These are phyloP conservation scores for Pollenia griseotomentosa DNA, from an alignment of 2,888 invertebrate genomes.

Conservation along the genomic window DNA sequence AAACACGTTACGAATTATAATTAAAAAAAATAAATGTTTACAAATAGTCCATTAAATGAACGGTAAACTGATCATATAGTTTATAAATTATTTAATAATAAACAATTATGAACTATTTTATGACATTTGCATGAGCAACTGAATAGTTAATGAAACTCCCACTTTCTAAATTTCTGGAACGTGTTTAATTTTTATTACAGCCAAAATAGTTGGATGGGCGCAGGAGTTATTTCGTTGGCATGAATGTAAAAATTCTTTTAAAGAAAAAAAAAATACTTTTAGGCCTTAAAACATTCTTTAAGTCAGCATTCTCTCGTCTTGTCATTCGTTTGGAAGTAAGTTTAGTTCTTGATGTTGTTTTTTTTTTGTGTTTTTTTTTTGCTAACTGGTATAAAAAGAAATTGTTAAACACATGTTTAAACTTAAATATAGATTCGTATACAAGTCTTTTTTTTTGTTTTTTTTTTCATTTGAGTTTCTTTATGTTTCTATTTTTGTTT, in stretches of 20 bases:
- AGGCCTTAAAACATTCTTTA: background rate
- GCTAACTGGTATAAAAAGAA: constrained; percentile 4
- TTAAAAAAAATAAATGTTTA: constrained; percentile 2
- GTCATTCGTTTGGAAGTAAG: background rate
- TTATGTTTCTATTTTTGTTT: constrained; percentile 47
- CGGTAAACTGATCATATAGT: background rate
- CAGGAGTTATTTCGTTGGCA: constrained; percentile 36
- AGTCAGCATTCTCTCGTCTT: constrained; percentile 9
- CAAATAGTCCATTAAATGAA: background rate
- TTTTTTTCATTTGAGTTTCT: constrained; percentile 2
- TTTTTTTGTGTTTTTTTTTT: too few species aligned
- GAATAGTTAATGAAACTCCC: background rate
- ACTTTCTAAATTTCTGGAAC: constrained; percentile 29
- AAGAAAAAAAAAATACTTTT: background rate
- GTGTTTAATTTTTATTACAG: constrained; percentile 22
- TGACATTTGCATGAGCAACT: background rate
- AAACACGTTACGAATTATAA: background rate
- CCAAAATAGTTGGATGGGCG: constrained; percentile 42
- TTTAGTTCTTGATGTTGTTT: background rate
- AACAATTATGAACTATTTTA: constrained; percentile 18
- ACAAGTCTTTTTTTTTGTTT: background rate
- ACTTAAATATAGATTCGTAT: background rate
- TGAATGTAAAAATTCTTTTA: background rate
- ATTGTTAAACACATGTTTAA: constrained; percentile 51
- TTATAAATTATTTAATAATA: constrained; percentile 1